A percentile compares a stretch with the other conserved stretches of the same genome.
phyloP scores from a whole-genome alignment of 2,113 vertebrate species.

The Beaufortia kweichowensis region DNA sequence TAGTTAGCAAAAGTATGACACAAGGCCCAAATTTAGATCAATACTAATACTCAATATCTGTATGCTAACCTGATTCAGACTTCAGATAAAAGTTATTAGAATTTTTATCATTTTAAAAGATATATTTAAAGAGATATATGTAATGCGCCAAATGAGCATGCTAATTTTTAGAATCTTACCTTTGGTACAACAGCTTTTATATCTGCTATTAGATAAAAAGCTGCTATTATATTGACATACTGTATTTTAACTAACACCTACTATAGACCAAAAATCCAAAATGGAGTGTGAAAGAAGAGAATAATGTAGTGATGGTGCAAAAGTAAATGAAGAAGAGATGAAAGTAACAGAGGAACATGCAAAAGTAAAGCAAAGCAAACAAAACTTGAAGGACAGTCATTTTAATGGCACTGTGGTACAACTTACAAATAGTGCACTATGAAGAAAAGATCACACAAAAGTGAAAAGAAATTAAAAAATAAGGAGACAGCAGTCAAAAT shows the following conservation, averaged over 20 bases:
- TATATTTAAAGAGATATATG: not conserved
- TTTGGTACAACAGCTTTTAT: no score
- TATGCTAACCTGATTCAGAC: not conserved
- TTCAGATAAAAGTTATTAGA: not conserved
- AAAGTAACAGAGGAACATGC: slow-evolving; percentile 51
- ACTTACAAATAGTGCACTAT: slow-evolving; percentile 79
- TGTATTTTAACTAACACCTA: not conserved
- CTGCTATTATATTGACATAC: not conserved
- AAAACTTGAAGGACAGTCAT: slow-evolving; percentile 74
- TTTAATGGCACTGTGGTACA: slow-evolving; percentile 88
- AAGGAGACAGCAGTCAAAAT: slow-evolving; percentile 52
- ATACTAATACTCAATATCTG: slow-evolving; percentile 50
- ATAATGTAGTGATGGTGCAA: slow-evolving; percentile 40
- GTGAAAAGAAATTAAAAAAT: slow-evolving; percentile 50
- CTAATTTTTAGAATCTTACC: no score
- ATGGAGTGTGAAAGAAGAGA: slow-evolving; percentile 11
- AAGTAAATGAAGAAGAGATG: slow-evolving; percentile 34
- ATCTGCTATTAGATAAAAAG: not conserved
- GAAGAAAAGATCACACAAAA: slow-evolving; percentile 55
- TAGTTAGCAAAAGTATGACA: slow-evolving; percentile 52
- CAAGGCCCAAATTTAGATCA: slow-evolving; percentile 51
- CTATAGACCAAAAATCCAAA: not conserved
- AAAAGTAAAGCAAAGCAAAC: slow-evolving; percentile 59
- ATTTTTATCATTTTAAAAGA: not conserved
- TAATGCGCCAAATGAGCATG: no score